Evolutionary conservation across 1,140 invertebrate genomes (phyloP).

Genomic region (Pentalonia nigronervosa): DNA sequence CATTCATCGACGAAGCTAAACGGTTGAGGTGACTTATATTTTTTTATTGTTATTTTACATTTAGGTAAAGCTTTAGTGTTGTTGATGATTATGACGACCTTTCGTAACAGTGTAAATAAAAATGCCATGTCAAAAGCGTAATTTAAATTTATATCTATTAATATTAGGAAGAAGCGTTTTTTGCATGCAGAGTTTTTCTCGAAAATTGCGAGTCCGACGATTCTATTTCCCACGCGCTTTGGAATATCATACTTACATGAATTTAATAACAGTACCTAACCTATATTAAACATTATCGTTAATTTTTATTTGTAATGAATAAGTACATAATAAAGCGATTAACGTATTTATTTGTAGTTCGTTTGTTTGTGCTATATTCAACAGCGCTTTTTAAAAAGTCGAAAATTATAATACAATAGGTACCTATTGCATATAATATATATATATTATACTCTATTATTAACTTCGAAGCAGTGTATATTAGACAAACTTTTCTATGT

Average conservation of each 20-base stretch:
- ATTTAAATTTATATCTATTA: not conserved
- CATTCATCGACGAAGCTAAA: slow-evolving; percentile 97
- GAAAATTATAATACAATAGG: not conserved
- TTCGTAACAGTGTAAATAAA: not conserved
- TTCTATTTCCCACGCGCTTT: not conserved
- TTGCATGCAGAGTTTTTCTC: too few relatives aligned
- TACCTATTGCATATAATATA: not conserved
- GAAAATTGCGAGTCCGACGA: not conserved
- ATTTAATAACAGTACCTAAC: not conserved
- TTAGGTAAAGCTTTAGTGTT: too few relatives aligned
- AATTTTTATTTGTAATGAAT: not conserved
- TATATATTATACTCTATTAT: not conserved
- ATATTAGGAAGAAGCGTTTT: not conserved
- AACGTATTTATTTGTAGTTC: slow-evolving; percentile 38
- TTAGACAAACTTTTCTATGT: not conserved
- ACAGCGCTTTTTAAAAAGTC: not conserved
- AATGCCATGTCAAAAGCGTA: not conserved
- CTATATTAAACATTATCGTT: not conserved
- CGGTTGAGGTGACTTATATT: slow-evolving; percentile 76
- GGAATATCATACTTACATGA: not conserved
- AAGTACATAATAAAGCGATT: slow-evolving; percentile 49
- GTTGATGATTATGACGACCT: not conserved
- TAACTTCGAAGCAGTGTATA: not conserved
- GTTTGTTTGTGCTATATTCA: slow-evolving; percentile 50
- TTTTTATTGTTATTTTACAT: not conserved